These are phyloP conservation scores for Ceryle rudis DNA, from an alignment of 2,797 vertebrate species.

Conservation along the genomic window DNA sequence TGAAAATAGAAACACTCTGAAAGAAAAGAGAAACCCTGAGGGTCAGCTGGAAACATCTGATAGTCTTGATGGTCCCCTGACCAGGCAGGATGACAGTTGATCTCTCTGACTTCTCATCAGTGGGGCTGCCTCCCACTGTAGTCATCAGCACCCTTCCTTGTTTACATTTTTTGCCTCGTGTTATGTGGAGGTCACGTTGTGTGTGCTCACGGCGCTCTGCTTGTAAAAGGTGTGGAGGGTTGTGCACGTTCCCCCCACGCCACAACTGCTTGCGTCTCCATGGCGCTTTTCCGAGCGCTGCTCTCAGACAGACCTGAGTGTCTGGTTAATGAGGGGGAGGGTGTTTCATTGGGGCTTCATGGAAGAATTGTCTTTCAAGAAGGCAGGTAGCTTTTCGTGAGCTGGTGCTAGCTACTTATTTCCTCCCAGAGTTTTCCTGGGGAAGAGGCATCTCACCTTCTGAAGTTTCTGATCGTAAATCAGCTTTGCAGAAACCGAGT, in stretches of 20 bases:
- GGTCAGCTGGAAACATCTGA: background rate
- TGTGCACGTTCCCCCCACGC: background rate
- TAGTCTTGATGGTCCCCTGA: background rate
- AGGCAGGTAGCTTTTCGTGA: background rate
- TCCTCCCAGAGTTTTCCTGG: background rate
- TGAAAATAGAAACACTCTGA: background rate
- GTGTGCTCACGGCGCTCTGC: background rate
- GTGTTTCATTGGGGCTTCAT: background rate
- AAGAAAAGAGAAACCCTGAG: background rate
- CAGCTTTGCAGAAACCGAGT: background rate
- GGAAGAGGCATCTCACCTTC: background rate
- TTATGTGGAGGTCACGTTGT: accelerated
- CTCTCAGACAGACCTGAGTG: background rate
- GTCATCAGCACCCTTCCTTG: background rate
- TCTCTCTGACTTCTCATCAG: background rate
- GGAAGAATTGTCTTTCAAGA: background rate
- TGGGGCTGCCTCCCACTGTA: background rate
- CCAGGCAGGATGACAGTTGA: background rate
- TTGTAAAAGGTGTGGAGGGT: background rate
- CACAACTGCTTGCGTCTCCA: accelerated
- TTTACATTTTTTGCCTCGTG: background rate
- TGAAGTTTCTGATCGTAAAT: background rate
- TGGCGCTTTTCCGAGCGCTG: background rate
- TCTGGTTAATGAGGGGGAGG: background rate
- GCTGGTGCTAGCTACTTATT: background rate